Percentiles rank a stretch among this genome's conserved stretches.
phyloP scores from a whole-genome alignment of 2,888 invertebrate species.

The Tachina lurida region DNA sequence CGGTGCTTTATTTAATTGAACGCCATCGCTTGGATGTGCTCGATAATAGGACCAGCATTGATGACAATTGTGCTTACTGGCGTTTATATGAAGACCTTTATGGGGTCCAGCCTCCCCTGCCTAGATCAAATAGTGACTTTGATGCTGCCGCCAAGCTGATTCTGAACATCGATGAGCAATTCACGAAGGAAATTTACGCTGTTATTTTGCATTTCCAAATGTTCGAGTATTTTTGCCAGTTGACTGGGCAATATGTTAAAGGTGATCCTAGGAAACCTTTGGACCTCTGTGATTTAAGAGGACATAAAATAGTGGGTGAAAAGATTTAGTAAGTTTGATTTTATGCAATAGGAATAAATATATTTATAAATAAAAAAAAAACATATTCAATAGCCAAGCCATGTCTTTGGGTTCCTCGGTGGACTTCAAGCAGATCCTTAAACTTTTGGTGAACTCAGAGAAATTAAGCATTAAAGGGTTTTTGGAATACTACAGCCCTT shows the following conservation, averaged over 20 bases:
- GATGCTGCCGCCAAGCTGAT: conserved; percentile 90
- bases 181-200: conserved; percentile 89
- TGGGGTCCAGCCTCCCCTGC: conserved; percentile 86
- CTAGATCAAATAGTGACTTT: conserved; percentile 87
- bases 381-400: conserved; percentile 84
- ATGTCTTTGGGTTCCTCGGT: conserved; percentile 88
- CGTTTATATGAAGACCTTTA: conserved; percentile 85
- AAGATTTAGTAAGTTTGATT: conserved; percentile 43
- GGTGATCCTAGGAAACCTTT: conserved; percentile 86
- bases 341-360: not conserved
- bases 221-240: conserved; percentile 87
- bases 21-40: conserved; percentile 88
- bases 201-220: conserved; percentile 91
- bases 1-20: conserved; percentile 88
- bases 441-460: conserved; percentile 88
- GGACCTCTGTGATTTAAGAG: conserved; percentile 91
- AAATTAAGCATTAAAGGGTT: conserved; percentile 89
- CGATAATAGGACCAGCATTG: conserved; percentile 84
- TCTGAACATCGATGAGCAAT: conserved; percentile 87
- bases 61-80: conserved; percentile 88
- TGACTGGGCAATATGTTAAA: conserved; percentile 89
- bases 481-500: conserved; percentile 90
- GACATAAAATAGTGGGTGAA: conserved; percentile 60
- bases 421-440: conserved; percentile 91
- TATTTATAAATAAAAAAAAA: conserved; percentile 1